These are phyloP conservation scores for Tragelaphus scriptus DNA, from an alignment of 2,113 vertebrate species.

Conservation along the genomic window DNA sequence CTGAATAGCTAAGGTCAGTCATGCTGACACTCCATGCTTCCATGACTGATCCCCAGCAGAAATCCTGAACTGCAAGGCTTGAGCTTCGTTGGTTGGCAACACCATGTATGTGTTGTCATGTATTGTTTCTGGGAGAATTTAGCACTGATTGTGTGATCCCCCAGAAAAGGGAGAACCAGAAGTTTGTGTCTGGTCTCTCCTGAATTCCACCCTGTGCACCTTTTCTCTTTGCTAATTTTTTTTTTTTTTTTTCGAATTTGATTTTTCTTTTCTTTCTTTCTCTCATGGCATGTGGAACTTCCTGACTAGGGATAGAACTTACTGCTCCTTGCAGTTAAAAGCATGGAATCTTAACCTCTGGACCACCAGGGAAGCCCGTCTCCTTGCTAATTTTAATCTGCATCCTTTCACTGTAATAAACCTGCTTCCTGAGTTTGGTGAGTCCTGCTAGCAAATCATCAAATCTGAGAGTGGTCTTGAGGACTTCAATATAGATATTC, in stretches of 20 bases:
- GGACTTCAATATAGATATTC: not conserved
- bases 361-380: not conserved
- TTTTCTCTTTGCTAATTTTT: not conserved
- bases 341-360: not conserved
- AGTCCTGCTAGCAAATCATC: not conserved
- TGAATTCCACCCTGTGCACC: not conserved
- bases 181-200: not conserved
- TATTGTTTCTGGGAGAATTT: not conserved
- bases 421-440: not conserved
- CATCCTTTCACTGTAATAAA: not conserved
- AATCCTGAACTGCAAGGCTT: not conserved
- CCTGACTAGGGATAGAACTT: not conserved
- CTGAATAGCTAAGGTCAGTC: not conserved
- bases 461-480: not conserved
- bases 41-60: not conserved
- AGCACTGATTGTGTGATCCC: not conserved
- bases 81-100: not conserved
- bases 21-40: not conserved
- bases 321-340: not conserved
- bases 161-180: not conserved
- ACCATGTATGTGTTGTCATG: not conserved
- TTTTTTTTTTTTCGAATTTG: not conserved
- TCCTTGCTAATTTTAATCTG: not conserved
- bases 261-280: not conserved
- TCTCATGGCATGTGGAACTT: not conserved